A percentile compares a stretch with the other conserved stretches of the same genome.
phyloP scores from a whole-genome alignment of 2,113 vertebrate species.

The Sminthopsis crassicaudata region DNA sequence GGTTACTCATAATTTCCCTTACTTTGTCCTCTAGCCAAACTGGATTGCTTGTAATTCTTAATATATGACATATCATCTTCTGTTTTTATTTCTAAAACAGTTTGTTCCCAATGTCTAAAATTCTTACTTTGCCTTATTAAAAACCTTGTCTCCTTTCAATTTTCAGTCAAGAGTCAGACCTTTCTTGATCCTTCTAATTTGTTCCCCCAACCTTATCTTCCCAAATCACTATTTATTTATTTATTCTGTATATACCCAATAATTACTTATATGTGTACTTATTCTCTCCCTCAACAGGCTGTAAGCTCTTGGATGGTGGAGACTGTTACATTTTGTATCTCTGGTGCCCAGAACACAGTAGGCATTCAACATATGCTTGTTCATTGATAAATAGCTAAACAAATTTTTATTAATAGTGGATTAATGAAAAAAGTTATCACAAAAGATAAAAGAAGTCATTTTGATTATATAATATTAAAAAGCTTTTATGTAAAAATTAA shows the following conservation, averaged over 20 bases:
- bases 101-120: neutral
- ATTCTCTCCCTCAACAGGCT: neutral
- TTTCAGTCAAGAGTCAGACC: neutral
- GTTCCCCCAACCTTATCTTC: neutral
- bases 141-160: neutral
- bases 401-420: neutral
- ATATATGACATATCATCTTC: too few species aligned
- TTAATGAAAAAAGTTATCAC: neutral
- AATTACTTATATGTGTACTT: neutral
- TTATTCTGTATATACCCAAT: neutral
- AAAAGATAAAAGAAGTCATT: neutral
- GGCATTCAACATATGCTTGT: neutral
- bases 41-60: too few species aligned
- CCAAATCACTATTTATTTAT: neutral
- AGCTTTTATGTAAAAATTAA: neutral
- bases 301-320: neutral
- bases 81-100: too few species aligned
- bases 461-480: neutral
- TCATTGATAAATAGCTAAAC: neutral
- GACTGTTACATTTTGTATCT: neutral
- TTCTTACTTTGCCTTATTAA: neutral
- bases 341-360: neutral
- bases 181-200: neutral
- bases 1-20: too few species aligned
- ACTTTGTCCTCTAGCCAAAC: too few species aligned